Evolutionary conservation across 2,888 invertebrate species (phyloP), one percentile per base, ranked within the genome.

Genomic region (Kuschelorhynchus macadamiae): DNA sequence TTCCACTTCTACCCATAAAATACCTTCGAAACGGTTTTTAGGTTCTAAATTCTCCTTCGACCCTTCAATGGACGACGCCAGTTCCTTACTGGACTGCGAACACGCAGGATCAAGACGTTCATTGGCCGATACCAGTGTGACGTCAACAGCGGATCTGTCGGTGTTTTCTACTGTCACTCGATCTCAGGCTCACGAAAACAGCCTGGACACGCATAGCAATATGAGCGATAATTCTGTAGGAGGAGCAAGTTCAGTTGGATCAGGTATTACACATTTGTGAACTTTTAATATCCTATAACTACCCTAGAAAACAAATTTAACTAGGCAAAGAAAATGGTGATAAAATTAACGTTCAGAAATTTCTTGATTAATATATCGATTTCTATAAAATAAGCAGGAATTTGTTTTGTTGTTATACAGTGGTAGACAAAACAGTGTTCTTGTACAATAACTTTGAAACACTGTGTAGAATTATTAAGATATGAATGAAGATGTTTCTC

Each of bases 101-200:
- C 87, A 87, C 67, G 86, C 88, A 67, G 92, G 93, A 20, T 93
- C 93, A 14, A 87, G 92, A 61, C 89, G 92, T 57, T 94, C 93
- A 53, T 85, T 94, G 67, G 93, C 93, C 14, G 93, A 93, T 80
- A 94, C 93, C 17, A 92, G 92, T 76, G 92, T 93, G 56, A 94
- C 93, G 25, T 93, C 93, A 53, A 93, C 93, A 0, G 93, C 93
- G 0, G 93, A 93, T 81, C 86, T 93, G 66, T 92, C 92, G 75
- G 92, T 93, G 72, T 92, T 93, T 84, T 92, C 91, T 16, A 87
- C 87, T 65, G 89, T 90, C 77, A 91, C 90, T 9, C 86, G 90
- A 57, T 91, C 91, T 9, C 91, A 91, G 79, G 90, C 89, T 42
- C 88, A 90, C 61, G 91, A 91, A 81, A 91, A 91, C 85, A 91